Conservation (phyloP, 53 echinoderm and acorn worm genomes). For the Luidia sarsii region DNA sequence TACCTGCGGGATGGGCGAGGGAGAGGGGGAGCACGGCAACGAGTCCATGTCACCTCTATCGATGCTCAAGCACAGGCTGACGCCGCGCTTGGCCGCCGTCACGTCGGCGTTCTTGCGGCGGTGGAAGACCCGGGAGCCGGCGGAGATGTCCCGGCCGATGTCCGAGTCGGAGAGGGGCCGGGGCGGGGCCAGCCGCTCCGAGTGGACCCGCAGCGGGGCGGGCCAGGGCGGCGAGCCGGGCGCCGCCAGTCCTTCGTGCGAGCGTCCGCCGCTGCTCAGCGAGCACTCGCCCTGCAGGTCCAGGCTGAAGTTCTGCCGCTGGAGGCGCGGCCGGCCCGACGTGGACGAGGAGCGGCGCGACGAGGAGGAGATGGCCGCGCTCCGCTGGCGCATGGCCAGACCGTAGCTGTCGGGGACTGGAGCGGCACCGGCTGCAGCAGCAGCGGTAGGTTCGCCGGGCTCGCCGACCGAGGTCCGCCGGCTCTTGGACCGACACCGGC, state of each 20-base stretch:
- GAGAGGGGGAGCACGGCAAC: conserved; percentile 57
- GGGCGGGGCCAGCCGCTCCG: background rate
- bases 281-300: conserved; percentile 34
- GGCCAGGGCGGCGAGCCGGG: conserved; percentile 7
- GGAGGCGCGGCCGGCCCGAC: background rate
- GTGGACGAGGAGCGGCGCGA: conserved; percentile 4
- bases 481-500: background rate
- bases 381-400: conserved; percentile 6
- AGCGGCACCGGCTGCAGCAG: no score
- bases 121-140: conserved; percentile 8
- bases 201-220: conserved; percentile 1
- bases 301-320: conserved; percentile 39
- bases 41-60: conserved; percentile 32
- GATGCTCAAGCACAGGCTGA: conserved; percentile 18
- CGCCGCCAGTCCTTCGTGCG: background rate
- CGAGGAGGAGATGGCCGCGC: conserved; percentile 20
- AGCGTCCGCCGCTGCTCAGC: background rate
- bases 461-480: background rate
- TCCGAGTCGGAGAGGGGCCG: conserved; percentile 57
- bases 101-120: conserved; percentile 40
- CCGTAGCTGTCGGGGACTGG: background rate
- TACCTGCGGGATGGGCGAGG: conserved; percentile 69
- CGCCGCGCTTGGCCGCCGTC: conserved; percentile 14
- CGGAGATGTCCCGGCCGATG: conserved; percentile 23
- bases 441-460: no score